These are phyloP conservation scores for Nibea coibor DNA, from an alignment of 2,113 vertebrate genomes.

Conservation along the genomic window DNA sequence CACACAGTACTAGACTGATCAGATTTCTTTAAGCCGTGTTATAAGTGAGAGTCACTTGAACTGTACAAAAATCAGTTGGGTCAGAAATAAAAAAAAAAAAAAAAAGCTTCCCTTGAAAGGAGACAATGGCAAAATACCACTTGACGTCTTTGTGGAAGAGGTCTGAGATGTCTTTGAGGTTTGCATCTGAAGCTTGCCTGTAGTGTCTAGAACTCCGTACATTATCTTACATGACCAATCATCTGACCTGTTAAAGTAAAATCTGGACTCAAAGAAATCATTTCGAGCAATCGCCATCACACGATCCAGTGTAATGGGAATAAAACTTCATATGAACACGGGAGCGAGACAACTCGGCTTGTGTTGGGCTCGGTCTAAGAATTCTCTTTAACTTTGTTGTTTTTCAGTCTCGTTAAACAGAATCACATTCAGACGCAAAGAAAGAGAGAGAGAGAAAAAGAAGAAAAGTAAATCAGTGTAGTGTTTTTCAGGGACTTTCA, in stretches of 20 bases:
- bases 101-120: constrained; percentile 23
- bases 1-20: constrained; percentile 34
- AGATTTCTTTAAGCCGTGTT: constrained; percentile 34
- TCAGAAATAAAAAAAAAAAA: constrained; percentile 18
- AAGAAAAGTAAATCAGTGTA: constrained; percentile 51
- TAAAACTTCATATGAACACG: constrained; percentile 19
- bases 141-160: constrained; percentile 28
- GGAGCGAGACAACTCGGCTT: constrained; percentile 38
- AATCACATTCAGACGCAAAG: constrained; percentile 42
- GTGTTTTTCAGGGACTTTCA: constrained; percentile 60
- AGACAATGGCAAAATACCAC: constrained; percentile 19
- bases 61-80: constrained; percentile 55
- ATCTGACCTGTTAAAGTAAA: neutral
- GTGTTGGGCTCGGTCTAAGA: constrained; percentile 8
- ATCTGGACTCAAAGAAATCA: constrained; percentile 16
- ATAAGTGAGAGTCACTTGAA: constrained; percentile 17
- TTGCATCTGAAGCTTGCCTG: constrained; percentile 13
- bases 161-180: constrained; percentile 32
- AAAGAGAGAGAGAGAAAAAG: constrained; percentile 4
- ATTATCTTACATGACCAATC: constrained; percentile 1
- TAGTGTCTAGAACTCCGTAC: constrained; percentile 11
- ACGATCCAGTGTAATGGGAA: constrained; percentile 6
- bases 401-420: constrained; percentile 29
- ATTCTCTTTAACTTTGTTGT: constrained; percentile 1
- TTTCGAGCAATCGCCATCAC: constrained; percentile 1